Conservation (phyloP, 2,888 invertebrate genomes). For the Papilio elwesi region DNA sequence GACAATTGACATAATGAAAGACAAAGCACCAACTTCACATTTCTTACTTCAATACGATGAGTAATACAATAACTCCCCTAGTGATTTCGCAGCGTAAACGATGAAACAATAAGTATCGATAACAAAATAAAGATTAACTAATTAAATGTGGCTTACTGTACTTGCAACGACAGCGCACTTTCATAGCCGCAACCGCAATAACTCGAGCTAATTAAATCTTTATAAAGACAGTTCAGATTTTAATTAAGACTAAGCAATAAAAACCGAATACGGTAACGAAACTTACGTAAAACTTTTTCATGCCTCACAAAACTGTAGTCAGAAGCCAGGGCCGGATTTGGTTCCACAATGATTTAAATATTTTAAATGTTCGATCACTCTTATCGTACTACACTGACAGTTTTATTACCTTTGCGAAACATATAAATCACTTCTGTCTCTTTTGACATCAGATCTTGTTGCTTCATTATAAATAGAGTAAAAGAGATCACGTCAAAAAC, state of each 20-base stretch:
- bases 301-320: slow-evolving; percentile 29
- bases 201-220: slow-evolving; percentile 36
- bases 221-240: slow-evolving; percentile 39
- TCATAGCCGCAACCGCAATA: slow-evolving; percentile 30
- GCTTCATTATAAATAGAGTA: no score
- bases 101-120: background rate
- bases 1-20: no score
- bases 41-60: no score
- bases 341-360: background rate
- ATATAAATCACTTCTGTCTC: no score
- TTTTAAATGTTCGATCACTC: background rate
- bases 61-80: no score
- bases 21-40: no score
- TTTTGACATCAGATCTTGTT: no score
- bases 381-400: background rate
- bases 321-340: slow-evolving; percentile 4
- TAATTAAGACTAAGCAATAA: slow-evolving; percentile 41
- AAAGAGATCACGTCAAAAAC: no score
- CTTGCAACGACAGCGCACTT: slow-evolving; percentile 5
- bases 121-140: background rate
- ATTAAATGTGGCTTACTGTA: slow-evolving; percentile 28
- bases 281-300: slow-evolving; percentile 39
- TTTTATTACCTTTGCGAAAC: no score
- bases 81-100: no score
- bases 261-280: slow-evolving; percentile 40